These are phyloP conservation scores for Pangasius larnaudii DNA, from an alignment of 2,797 vertebrate genomes.

Conservation along the genomic window DNA sequence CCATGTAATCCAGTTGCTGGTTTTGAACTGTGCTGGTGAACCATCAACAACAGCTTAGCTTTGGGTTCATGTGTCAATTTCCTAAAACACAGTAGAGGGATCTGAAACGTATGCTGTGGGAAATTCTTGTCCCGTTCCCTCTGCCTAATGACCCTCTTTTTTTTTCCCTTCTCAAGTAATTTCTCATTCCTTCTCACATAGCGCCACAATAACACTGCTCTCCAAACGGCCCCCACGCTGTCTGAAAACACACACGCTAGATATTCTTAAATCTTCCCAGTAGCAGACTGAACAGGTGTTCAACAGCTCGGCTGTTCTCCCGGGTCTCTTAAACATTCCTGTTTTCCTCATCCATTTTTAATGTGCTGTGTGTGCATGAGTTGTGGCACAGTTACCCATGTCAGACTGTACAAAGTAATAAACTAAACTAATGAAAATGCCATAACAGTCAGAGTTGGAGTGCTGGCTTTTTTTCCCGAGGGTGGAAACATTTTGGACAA, in stretches of 20 bases:
- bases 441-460: conserved; percentile 47
- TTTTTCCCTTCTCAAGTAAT: not conserved
- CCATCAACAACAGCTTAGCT: not conserved
- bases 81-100: conserved; percentile 2
- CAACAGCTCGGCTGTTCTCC: conserved; percentile 42
- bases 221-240: conserved; percentile 20
- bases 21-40: not conserved
- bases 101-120: not conserved
- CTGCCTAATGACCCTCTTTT: not conserved
- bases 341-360: conserved; percentile 74
- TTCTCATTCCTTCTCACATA: conserved; percentile 4
- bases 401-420: conserved; percentile 83
- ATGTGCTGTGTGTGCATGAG: conserved; percentile 65
- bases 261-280: conserved; percentile 47
- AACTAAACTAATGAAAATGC: conserved; percentile 89
- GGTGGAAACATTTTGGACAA: conserved; percentile 18
- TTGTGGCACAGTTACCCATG: conserved; percentile 35
- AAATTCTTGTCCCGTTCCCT: not conserved
- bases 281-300: conserved; percentile 45
- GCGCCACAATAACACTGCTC: conserved; percentile 24
- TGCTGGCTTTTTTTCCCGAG: conserved; percentile 9
- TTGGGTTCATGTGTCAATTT: not conserved
- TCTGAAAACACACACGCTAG: conserved; percentile 36
- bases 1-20: not conserved
- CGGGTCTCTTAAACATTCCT: conserved; percentile 36